Conservation (phyloP, 1,140 invertebrate species). For the Eupristina koningsbergeri region DNA sequence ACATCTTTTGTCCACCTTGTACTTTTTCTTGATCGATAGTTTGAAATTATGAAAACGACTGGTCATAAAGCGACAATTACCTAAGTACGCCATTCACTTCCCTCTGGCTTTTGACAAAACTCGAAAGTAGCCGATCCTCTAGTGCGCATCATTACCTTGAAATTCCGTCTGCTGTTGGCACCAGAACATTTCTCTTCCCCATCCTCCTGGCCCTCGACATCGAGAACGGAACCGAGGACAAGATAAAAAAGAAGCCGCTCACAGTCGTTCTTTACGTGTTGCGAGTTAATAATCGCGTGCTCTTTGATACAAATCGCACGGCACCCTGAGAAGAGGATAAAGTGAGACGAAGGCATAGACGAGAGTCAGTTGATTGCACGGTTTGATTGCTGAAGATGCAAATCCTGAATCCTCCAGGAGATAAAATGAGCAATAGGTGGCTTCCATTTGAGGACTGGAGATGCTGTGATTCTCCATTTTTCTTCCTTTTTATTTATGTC, state of each 20-base stretch:
- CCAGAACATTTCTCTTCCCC: too few relatives aligned
- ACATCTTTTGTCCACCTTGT: too few relatives aligned
- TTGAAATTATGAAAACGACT: too few relatives aligned
- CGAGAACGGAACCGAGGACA: background rate
- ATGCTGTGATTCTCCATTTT: background rate
- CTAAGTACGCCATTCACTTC: background rate
- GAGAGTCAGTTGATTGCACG: background rate
- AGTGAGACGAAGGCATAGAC: background rate
- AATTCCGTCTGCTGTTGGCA: too few relatives aligned
- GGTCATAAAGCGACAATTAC: too few relatives aligned
- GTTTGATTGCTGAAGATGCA: constrained; percentile 38
- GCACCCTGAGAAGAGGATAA: background rate
- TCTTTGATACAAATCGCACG: constrained; percentile 45
- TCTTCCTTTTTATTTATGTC: background rate
- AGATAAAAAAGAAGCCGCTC: background rate
- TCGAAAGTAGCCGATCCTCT: background rate
- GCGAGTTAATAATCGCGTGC: constrained; percentile 34
- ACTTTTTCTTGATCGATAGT: too few relatives aligned
- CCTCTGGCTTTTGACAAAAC: background rate
- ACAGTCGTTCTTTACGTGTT: constrained; percentile 22
- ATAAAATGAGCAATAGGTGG: background rate
- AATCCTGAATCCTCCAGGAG: constrained; percentile 28
- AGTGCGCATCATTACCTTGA: background rate
- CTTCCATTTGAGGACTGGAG: background rate
- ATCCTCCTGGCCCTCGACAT: background rate